phyloP scores from a whole-genome alignment of 2,888 invertebrate species.

The Arctia plantaginis region DNA sequence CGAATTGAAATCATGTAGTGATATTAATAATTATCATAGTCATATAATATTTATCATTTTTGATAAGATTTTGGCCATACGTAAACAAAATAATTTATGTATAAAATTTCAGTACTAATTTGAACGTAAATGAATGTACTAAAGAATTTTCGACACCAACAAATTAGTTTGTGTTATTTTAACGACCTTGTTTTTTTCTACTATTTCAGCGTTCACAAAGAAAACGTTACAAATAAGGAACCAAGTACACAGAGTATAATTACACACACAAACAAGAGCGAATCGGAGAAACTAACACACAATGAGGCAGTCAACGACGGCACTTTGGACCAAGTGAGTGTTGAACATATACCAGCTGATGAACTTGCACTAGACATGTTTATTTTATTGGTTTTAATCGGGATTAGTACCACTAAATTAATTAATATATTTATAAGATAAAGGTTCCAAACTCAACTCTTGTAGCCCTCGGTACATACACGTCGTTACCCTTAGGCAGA shows the following conservation, averaged over 20 bases:
- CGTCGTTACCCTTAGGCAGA: too few relatives aligned
- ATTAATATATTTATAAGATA: too few relatives aligned
- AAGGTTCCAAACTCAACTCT: too few relatives aligned
- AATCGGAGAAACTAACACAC: slow-evolving; percentile 75
- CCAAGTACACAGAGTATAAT: slow-evolving; percentile 73
- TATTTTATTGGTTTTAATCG: too few relatives aligned
- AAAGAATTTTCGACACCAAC: not conserved
- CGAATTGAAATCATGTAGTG: not conserved
- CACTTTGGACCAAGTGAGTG: slow-evolving; percentile 72
- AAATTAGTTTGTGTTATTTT: not conserved
- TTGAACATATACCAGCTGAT: not conserved
- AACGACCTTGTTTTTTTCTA: slow-evolving; percentile 8
- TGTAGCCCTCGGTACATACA: too few relatives aligned
- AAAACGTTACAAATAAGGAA: slow-evolving; percentile 75
- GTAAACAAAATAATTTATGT: not conserved
- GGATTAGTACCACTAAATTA: too few relatives aligned
- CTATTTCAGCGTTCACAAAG: slow-evolving; percentile 78
- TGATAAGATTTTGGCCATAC: not conserved
- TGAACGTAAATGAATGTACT: not conserved
- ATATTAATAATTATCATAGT: not conserved
- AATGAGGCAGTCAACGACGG: slow-evolving; percentile 72
- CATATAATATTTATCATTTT: not conserved
- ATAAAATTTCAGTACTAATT: not conserved
- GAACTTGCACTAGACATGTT: not conserved
- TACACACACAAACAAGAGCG: slow-evolving; percentile 77